Evolutionary conservation across 2,797 vertebrate species (phyloP), one percentile per base, ranked within the genome.

Genomic region (Bradypodion pumilum): DNA sequence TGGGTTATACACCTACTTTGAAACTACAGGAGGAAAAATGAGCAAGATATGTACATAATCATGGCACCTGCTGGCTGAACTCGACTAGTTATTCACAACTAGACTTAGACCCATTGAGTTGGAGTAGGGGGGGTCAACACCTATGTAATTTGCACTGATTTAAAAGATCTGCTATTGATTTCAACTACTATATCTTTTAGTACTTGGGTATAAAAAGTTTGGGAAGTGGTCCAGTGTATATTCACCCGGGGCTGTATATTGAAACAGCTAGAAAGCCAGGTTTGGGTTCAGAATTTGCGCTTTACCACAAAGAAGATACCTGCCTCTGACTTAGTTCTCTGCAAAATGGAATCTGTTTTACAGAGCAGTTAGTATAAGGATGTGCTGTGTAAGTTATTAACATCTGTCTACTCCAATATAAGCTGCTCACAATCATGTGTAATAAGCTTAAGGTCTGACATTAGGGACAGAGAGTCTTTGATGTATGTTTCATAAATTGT

Each of bases 401-500:
- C 10, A 65, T 63, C 65, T 76, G 42, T 76, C 74, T 81, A 69
- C 74, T 81, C 42, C 65, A 63, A 37, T 72, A 81, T 81, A 77
- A 77, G 84, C 40, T 19, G 78, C 84, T 85, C 74, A 69, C 73
- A 85, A 85, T 85, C 85, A 85, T 85, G 56, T 73, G 52, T 77
- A 85, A 85, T 77, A 85, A 85, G 79, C 79, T 76, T 77, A 77
- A 37, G 32, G 65, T 63, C 32, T 70, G 1, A 69, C 86, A 83
- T 82, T 0, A 5, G 85, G 79, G 80, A 89, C 83, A 49, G 74
- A 83, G 70, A 44, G 32, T 0, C 87, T 90, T 83, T 73, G 85
- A 90, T 0, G 75, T 80, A 89, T 88, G 86, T 93, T 90, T 89
- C 59, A 85, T 83, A 84, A 88, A 83, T 72, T 78, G 88, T 59